Conservation (phyloP, 2,113 vertebrate genomes). For the Heptranchias perlo region DNA sequence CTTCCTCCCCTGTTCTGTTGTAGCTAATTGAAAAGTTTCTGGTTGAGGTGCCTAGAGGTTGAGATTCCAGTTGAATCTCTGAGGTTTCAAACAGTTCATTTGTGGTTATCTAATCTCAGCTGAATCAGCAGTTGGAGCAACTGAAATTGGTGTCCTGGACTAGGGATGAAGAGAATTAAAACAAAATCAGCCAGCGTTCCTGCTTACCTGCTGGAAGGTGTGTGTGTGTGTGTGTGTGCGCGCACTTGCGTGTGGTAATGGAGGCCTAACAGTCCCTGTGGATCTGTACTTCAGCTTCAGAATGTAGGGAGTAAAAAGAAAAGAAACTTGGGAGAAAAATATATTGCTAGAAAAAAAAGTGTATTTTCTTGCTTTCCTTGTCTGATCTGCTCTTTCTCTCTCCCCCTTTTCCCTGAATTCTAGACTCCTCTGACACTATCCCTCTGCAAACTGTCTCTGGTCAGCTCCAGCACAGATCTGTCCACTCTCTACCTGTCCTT, state of each 20-base stretch:
- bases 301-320: neutral
- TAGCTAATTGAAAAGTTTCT: slow-evolving; percentile 14
- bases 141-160: neutral
- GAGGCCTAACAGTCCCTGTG: neutral
- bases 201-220: neutral
- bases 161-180: neutral
- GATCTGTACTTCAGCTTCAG: neutral
- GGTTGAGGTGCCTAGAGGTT: neutral
- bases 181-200: neutral
- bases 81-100: neutral
- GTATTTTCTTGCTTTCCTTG: slow-evolving; percentile 38
- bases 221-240: neutral
- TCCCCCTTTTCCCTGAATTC: slow-evolving; percentile 45
- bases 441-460: slow-evolving; percentile 67
- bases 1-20: neutral
- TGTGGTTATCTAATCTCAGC: neutral
- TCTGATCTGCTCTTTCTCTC: slow-evolving; percentile 25
- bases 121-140: neutral
- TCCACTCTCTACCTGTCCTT: slow-evolving; percentile 57
- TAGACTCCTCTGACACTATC: slow-evolving; percentile 59
- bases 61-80: neutral
- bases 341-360: neutral
- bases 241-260: neutral
- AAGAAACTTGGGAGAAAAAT: neutral
- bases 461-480: slow-evolving; percentile 58